phyloP scores from a whole-genome alignment of 2,888 invertebrate genomes.

The Furcula furcula region DNA sequence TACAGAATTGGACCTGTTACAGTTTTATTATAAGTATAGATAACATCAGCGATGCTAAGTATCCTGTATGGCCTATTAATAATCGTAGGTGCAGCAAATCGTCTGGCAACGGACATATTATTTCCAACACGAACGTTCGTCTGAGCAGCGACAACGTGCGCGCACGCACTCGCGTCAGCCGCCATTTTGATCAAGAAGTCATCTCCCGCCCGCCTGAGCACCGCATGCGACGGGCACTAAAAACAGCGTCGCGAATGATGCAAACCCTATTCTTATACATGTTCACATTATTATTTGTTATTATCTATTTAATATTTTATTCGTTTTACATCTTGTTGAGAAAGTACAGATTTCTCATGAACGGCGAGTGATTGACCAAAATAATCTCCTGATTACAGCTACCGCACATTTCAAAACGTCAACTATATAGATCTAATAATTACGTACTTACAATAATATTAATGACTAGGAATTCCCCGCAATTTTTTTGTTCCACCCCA shows the following conservation, averaged over 20 bases:
- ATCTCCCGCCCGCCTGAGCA: not conserved
- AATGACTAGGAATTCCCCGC: no score
- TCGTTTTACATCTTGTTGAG: not conserved
- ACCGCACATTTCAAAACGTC: no score
- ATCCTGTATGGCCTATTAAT: not conserved
- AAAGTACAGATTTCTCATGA: slow-evolving; percentile 1
- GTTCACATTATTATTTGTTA: not conserved
- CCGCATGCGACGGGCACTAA: not conserved
- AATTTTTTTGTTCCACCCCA: no score
- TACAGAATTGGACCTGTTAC: no score
- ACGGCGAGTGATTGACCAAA: not conserved
- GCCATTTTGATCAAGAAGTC: not conserved
- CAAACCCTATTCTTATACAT: not conserved
- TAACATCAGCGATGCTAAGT: slow-evolving; percentile 7
- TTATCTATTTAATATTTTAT: not conserved
- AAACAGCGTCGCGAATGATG: not conserved
- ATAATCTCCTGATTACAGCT: no score
- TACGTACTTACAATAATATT: no score
- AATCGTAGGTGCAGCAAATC: not conserved
- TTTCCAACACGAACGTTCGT: not conserved
- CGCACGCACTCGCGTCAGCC: not conserved
- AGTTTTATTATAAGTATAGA: no score
- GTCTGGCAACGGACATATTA: not conserved
- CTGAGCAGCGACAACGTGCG: not conserved
- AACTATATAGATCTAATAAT: no score